Evolutionary conservation across 1,140 invertebrate species (phyloP), one percentile per base, ranked within the genome.

Genomic region (Apis cerana): DNA sequence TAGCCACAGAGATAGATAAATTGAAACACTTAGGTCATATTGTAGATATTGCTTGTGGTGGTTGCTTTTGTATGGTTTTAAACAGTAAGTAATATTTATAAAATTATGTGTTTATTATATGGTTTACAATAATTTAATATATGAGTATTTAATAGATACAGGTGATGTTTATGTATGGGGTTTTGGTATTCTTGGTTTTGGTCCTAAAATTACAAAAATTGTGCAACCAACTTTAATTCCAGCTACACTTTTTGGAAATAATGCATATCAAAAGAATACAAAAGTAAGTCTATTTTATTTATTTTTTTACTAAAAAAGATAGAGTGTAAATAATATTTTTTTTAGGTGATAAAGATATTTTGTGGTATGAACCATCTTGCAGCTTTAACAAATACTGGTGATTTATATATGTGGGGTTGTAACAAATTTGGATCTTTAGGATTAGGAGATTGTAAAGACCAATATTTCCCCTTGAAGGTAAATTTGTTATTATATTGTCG

Each of bases 131-230:
- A 70, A 75, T 58, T 75, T 75, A 8, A 19, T 13, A 67, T 58
- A 21, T 56, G n/a, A 10, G 10, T n/a, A 2, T 48, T 21, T 83
- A 82, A 82, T 94, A 97, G 97, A 97, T 85, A 91, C 95, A 85
- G 98, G 98, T 15, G 94, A 97, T 61, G 97, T 98, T 0, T 99
- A 96, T 94, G 96, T 97, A 2, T 99, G 98, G 98, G 98, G 99
- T 15, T 99, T 96, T 93, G 99, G 99, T 68, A 95, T 99, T 85
- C 94, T 99, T 64, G 98, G 98, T 0, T 95, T 97, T 65, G 98
- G 98, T 0, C 98, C 98, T 1, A 94, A 96, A 88, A 96, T 97
- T 1, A 94, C 96, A 78, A 95, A 95, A 80, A 93, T 96, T 11
- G 85, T 91, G 10, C 93, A 93, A 84, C 98, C 98, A 2, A 95